Conservation (phyloP, 2,888 invertebrate genomes). For the Drosophila paranaensis region DNA sequence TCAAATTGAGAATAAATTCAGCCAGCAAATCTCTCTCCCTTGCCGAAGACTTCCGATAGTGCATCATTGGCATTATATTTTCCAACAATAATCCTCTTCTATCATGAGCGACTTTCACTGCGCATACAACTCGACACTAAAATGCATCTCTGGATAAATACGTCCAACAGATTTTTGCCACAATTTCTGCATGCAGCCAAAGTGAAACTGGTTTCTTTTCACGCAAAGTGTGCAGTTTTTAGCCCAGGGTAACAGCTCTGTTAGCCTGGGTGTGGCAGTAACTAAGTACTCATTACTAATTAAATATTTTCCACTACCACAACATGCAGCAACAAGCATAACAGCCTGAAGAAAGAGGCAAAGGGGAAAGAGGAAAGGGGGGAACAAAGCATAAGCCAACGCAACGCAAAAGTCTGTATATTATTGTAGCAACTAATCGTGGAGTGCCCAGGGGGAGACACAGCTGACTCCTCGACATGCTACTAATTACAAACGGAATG, state of each 20-base stretch:
- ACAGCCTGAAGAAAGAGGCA: neutral
- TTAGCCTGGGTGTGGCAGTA: constrained; percentile 26
- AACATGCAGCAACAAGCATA: constrained; percentile 10
- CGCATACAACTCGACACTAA: neutral
- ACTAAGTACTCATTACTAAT: constrained; percentile 44
- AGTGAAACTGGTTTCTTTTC: neutral
- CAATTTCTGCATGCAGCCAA: neutral
- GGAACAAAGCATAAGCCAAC: constrained; percentile 6
- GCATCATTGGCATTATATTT: no score
- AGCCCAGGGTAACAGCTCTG: constrained; percentile 5
- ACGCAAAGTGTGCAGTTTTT: constrained; percentile 8
- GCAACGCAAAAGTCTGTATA: constrained; percentile 20
- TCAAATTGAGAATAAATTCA: no score
- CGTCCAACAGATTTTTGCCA: neutral
- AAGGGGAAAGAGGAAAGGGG: neutral
- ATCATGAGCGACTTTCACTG: neutral
- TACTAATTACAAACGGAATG: constrained; percentile 73
- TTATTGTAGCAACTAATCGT: constrained; percentile 18
- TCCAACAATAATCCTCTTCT: no score
- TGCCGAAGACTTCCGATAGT: no score
- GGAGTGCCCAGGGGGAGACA: neutral
- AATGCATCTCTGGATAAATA: neutral
- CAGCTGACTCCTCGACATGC: constrained; percentile 32
- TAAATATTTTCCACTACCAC: constrained; percentile 38
- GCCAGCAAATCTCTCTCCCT: no score